These are phyloP conservation scores for Adelosebastes latens DNA, from an alignment of 2,797 vertebrate genomes.

Conservation along the genomic window DNA sequence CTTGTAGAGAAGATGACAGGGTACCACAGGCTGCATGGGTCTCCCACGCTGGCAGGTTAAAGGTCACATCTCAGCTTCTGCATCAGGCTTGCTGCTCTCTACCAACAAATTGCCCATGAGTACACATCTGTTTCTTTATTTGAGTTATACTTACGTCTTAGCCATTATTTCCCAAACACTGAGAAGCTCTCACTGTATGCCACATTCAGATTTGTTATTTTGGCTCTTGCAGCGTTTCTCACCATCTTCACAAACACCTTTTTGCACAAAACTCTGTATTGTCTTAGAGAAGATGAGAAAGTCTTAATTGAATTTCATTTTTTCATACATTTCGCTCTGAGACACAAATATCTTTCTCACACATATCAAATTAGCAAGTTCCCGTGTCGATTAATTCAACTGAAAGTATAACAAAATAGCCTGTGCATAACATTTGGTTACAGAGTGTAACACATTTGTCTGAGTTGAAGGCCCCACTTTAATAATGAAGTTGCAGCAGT, in stretches of 20 bases:
- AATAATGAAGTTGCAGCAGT: constrained; percentile 24
- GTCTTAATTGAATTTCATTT: background rate
- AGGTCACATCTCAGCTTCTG: constrained; percentile 53
- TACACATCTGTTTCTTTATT: constrained; percentile 14
- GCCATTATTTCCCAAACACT: background rate
- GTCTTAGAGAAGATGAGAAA: background rate
- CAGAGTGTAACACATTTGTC: background rate
- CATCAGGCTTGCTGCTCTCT: constrained; percentile 20
- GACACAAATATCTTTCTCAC: background rate
- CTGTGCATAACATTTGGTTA: background rate
- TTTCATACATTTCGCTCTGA: background rate
- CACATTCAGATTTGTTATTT: background rate
- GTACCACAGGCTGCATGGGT: constrained; percentile 37
- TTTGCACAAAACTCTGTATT: background rate
- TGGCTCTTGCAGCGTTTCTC: background rate
- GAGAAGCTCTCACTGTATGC: background rate
- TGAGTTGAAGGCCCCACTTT: constrained; percentile 2
- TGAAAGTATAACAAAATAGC: constrained; percentile 2
- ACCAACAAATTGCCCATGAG: constrained; percentile 22
- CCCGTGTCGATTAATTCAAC: background rate
- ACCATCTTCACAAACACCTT: background rate
- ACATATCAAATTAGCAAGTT: constrained; percentile 13
- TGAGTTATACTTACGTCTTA: background rate
- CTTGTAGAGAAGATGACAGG: constrained; percentile 52
- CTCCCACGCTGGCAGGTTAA: constrained; percentile 60